Percentiles rank a stretch among this genome's conserved stretches.
Evolutionary conservation across 1,140 invertebrate species (phyloP).

Genomic region (Apis cerana): DNA sequence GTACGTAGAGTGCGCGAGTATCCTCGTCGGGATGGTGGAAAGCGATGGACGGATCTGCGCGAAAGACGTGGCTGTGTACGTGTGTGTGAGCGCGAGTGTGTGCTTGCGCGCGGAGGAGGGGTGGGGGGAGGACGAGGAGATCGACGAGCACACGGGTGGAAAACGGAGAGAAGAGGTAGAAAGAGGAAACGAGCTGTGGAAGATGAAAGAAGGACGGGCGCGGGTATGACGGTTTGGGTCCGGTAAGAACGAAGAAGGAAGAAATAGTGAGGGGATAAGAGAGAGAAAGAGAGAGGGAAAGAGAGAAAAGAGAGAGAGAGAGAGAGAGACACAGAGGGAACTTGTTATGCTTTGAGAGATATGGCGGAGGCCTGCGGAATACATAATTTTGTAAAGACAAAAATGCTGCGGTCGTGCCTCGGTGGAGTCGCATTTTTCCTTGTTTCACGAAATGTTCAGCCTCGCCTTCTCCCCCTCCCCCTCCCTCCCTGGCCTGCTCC

Average conservation of each 20-base stretch:
- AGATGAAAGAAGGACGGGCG: constrained; percentile 54
- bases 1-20: neutral
- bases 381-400: constrained; percentile 83
- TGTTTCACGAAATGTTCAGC: constrained; percentile 80
- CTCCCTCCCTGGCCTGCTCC: constrained; percentile 48
- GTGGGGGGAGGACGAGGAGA: neutral
- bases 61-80: constrained; percentile 49
- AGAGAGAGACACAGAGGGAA: constrained; percentile 74
- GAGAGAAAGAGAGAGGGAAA: constrained; percentile 47
- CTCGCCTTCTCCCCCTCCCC: constrained; percentile 59
- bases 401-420: constrained; percentile 81
- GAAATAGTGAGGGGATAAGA: constrained; percentile 56
- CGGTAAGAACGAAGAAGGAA: constrained; percentile 66
- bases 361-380: constrained; percentile 81
- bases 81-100: too few relatives aligned
- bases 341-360: constrained; percentile 82
- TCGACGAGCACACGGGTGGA: constrained; percentile 5
- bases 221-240: constrained; percentile 43
- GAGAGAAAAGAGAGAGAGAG: neutral
- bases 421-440: constrained; percentile 80
- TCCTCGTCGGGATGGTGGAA: constrained; percentile 33
- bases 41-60: constrained; percentile 59
- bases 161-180: neutral
- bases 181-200: constrained; percentile 26
- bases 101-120: too few relatives aligned